Evolutionary conservation across 2,888 invertebrate genomes (phyloP).

Genomic region (Megalurothrips usitatus): DNA sequence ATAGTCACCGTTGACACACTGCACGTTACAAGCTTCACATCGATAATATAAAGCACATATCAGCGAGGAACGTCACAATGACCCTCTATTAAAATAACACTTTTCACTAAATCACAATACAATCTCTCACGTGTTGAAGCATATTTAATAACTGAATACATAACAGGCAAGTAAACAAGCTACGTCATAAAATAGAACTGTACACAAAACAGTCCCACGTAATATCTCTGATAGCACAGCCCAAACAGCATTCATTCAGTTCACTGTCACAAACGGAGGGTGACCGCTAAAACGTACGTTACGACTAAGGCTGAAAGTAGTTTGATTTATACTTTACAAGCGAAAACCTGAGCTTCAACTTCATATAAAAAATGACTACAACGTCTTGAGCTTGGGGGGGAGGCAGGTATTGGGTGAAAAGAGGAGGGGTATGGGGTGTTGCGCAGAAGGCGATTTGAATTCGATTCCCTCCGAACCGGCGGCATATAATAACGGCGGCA

Average conservation of each 20-base stretch:
- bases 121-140: too few species aligned
- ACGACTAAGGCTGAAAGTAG: too few species aligned
- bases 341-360: not conserved
- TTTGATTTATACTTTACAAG: not conserved
- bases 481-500: not conserved
- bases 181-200: not conserved
- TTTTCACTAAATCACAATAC: too few species aligned
- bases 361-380: not conserved
- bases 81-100: too few species aligned
- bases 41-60: not conserved
- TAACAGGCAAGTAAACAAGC: not conserved
- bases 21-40: not conserved
- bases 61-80: too few species aligned
- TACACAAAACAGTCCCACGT: not conserved
- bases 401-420: not conserved
- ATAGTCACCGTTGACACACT: not conserved
- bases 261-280: not conserved
- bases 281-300: not conserved
- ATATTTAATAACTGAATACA: too few species aligned
- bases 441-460: too few species aligned
- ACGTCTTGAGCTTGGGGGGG: not conserved
- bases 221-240: slow-evolving; percentile 5
- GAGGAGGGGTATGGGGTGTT: not conserved
- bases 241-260: slow-evolving; percentile 2
- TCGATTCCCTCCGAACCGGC: too few species aligned